A percentile compares a stretch with the other conserved stretches of the same genome.
These are phyloP conservation scores for Romanomermis culicivorax DNA, from an alignment of 2,888 invertebrate genomes.

Conservation along the genomic window DNA sequence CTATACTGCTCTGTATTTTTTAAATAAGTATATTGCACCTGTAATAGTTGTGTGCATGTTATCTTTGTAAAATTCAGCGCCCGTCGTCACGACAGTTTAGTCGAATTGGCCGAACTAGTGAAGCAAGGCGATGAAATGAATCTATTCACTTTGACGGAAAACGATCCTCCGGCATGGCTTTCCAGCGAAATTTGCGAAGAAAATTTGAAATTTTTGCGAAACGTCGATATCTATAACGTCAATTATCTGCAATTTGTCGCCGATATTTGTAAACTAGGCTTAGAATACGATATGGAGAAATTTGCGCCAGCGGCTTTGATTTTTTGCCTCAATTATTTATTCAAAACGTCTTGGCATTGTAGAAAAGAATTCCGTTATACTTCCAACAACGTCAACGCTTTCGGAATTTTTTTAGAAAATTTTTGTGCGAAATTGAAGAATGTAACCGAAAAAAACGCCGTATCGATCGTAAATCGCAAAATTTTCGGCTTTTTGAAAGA, in stretches of 20 bases:
- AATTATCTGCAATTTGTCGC: constrained; percentile 26
- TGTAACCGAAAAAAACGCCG: neutral
- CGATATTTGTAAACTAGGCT: neutral
- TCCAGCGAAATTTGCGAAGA: constrained; percentile 32
- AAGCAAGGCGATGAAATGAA: constrained; percentile 33
- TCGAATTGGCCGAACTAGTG: constrained; percentile 34
- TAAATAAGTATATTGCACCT: no score
- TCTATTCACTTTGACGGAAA: constrained; percentile 26
- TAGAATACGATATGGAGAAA: neutral
- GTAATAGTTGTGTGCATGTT: no score
- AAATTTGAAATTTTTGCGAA: constrained; percentile 34
- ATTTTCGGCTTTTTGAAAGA: neutral
- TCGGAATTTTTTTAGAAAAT: no score
- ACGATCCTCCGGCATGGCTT: constrained; percentile 29
- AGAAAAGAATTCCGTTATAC: neutral
- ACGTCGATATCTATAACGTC: constrained; percentile 32
- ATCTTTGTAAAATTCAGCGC: no score
- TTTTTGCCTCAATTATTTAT: neutral
- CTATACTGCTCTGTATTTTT: no score
- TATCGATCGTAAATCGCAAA: neutral
- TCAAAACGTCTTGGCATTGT: constrained; percentile 8
- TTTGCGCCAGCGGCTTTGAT: neutral
- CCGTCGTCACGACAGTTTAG: constrained; percentile 29
- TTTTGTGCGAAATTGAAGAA: neutral
- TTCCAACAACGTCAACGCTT: no score